Percentiles rank a stretch among this genome's conserved stretches.
Conservation (phyloP, 2,113 vertebrate genomes). For the Taurulus bubalis region DNA sequence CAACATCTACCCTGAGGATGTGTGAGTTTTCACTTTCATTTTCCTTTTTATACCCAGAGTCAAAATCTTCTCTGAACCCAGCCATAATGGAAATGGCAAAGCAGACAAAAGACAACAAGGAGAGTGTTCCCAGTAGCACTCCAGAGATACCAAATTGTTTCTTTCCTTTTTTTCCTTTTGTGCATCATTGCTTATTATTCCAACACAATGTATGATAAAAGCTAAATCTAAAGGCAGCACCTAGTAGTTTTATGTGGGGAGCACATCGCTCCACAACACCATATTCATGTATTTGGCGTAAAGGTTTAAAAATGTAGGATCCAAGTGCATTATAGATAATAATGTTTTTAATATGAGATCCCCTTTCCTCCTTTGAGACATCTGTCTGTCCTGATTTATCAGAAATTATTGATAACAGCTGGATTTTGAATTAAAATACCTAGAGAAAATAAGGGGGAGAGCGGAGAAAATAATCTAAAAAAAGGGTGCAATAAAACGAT, state of each 20-base stretch:
- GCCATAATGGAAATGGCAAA: conserved; percentile 72
- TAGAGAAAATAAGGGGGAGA: conserved; percentile 14
- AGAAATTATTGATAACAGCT: conserved; percentile 62
- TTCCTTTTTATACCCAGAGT: conserved; percentile 48
- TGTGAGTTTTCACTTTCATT: conserved; percentile 54
- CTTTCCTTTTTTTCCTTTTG: conserved; percentile 57
- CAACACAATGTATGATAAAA: conserved; percentile 40
- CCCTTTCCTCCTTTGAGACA: conserved; percentile 51
- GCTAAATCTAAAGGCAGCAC: conserved; percentile 53
- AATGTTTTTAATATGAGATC: conserved; percentile 78
- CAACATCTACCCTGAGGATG: conserved; percentile 79
- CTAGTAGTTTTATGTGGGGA: conserved; percentile 36
- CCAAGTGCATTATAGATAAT: conserved; percentile 71
- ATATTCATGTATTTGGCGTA: conserved; percentile 37
- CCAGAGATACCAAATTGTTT: conserved; percentile 74
- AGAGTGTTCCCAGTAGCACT: conserved; percentile 51
- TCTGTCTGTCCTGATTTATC: conserved; percentile 53
- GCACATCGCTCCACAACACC: conserved; percentile 31
- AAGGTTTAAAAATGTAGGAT: conserved; percentile 73
- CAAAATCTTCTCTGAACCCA: conserved; percentile 65
- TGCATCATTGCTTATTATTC: conserved; percentile 70
- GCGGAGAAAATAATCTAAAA: conserved; percentile 29
- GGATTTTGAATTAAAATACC: conserved; percentile 47
- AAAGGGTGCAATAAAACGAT: conserved; percentile 12
- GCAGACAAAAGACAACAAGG: conserved; percentile 75